These are phyloP conservation scores for Heloderma charlesbogerti DNA, from an alignment of 2,113 vertebrate species.

Conservation along the genomic window DNA sequence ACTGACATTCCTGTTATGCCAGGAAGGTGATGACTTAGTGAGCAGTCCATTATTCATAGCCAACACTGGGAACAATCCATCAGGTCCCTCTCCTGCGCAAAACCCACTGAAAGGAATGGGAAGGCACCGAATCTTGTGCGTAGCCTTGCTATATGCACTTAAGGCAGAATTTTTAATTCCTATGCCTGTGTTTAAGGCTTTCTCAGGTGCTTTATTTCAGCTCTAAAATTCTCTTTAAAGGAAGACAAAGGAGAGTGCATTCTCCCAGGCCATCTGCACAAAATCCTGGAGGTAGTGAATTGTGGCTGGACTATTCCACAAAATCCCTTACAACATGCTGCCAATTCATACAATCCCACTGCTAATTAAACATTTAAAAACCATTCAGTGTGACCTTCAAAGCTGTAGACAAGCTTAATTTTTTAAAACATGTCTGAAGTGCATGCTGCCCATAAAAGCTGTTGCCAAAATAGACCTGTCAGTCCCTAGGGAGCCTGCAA, in stretches of 20 bases:
- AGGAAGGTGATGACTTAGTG: background rate
- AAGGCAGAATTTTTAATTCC: background rate
- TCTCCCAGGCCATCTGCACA: background rate
- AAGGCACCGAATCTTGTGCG: background rate
- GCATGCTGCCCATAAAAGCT: background rate
- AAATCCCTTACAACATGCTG: background rate
- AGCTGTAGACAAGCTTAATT: background rate
- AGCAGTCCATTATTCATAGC: too few relatives aligned
- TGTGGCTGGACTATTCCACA: background rate
- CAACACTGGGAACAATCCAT: background rate
- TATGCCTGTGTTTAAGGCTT: background rate
- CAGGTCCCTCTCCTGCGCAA: background rate
- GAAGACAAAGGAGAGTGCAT: accelerated
- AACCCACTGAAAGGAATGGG: background rate
- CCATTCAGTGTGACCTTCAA: slow-evolving; percentile 18
- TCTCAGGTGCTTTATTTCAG: background rate
- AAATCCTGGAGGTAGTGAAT: background rate
- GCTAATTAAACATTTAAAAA: background rate
- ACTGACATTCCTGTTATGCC: background rate
- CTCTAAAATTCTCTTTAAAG: background rate
- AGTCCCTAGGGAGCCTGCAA: too few relatives aligned
- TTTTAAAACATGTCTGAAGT: background rate
- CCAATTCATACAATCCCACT: background rate
- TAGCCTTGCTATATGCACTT: accelerated
- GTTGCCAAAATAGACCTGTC: too few relatives aligned